Percentiles rank a stretch among this genome's conserved stretches.
phyloP scores from a whole-genome alignment of 2,113 vertebrate species.

The Poeciliopsis prolifica region DNA sequence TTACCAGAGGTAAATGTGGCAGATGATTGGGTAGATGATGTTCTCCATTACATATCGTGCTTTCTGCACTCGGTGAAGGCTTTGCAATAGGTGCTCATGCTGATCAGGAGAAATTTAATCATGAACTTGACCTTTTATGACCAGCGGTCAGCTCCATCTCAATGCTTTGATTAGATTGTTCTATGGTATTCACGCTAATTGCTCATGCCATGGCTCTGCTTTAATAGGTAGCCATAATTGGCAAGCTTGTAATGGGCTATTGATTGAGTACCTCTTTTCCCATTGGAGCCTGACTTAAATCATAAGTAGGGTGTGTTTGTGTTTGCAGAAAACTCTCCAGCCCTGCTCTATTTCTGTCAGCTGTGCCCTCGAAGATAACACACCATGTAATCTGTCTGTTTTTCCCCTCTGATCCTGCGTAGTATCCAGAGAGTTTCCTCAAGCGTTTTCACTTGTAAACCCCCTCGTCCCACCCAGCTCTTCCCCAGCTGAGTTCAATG shows the following conservation, averaged over 20 bases:
- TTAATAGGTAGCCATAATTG: slow-evolving; percentile 28
- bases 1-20: too few relatives aligned
- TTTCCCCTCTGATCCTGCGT: slow-evolving; percentile 17
- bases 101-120: too few relatives aligned
- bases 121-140: too few relatives aligned
- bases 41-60: too few relatives aligned
- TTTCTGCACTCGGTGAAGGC: too few relatives aligned
- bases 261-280: slow-evolving; percentile 37
- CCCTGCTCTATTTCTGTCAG: slow-evolving; percentile 45
- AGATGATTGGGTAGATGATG: too few relatives aligned
- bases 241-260: slow-evolving; percentile 22
- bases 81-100: too few relatives aligned
- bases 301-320: slow-evolving; percentile 43
- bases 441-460: too few relatives aligned
- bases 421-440: slow-evolving; percentile 13
- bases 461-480: not conserved
- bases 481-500: slow-evolving; percentile 41
- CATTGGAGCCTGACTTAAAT: slow-evolving; percentile 31
- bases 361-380: slow-evolving; percentile 48
- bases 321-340: slow-evolving; percentile 34
- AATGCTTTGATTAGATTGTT: slow-evolving; percentile 41
- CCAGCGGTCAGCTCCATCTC: not conserved
- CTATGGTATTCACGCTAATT: not conserved
- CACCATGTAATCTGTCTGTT: slow-evolving; percentile 58
- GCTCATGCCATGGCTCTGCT: slow-evolving; percentile 41